Evolutionary conservation across 35 echinoderm and acorn worm genomes (phyloP), one percentile per base, ranked within the genome.

Genomic region (Strongylocentrotus purpuratus): DNA sequence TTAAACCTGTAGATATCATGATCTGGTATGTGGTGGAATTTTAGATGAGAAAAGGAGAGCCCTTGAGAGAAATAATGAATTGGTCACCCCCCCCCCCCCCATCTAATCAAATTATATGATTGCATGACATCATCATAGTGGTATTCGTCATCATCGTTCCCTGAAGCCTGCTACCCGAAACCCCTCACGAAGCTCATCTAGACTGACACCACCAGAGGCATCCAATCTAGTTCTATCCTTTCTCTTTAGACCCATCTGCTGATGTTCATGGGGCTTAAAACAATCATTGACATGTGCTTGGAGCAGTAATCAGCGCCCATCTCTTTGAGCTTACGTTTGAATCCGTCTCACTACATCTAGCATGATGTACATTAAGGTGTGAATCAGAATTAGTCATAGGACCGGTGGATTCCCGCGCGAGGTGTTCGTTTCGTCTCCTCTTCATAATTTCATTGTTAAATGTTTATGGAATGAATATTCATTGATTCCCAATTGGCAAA

Each of bases 341-440:
- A 89, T 9, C 45, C 20, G 7, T 46, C 87, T 89, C 87, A 46
- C 20, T 89, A 18, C 20, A 78, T 78, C 20, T 28, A 78, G 18
- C 31, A 89, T 89, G 32, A 89, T 89, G 32, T 9, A 20, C 31
- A 85, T 31, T 85, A 31, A 46, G 87, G 87, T 33, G 87, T 89
- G 87, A 89, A 89, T 89, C 87, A 89, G 12, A 89, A 31, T 89
- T 89, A 89, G 87, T 89, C 87, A 89, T 89, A 89, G 87, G 33
- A 45, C 87, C 87, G 87, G 45, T 46, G 31, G 32, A 46, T 89
- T 89, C 87, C 87, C 87, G 33, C 87, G 8, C 41, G 87, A 46
- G 87, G 33, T 46, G 87, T 89, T 46, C 20, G 32, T 3, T 89
- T 46, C n/a, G 65, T 78, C 65, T 78, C 65, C 65, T n/a, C 65